Evolutionary conservation across 1,140 invertebrate genomes (phyloP), one percentile per base, ranked within the genome.

Genomic region (Leptinotarsa defecta): DNA sequence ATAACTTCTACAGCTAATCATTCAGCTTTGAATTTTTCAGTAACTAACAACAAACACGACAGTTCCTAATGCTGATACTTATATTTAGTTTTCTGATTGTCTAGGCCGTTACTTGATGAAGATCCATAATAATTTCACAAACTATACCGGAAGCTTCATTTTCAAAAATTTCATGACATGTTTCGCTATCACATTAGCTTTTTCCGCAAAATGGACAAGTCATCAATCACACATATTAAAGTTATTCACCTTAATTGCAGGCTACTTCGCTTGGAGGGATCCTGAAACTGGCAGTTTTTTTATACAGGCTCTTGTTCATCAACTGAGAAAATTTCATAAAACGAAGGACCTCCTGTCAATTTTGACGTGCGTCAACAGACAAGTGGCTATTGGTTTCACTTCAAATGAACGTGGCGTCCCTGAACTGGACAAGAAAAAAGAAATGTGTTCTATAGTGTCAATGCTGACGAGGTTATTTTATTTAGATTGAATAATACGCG

Each of bases 201-300:
- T 43, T 43, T 43, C 8, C 27, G 1, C 27, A 34, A 34, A 34
- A 34, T 27, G 6, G 3, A 3, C 27, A 27, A 27, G 27, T 6
- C 27, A 34, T 34, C 27, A 34, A 34, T 34, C 27, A 34, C 52
- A 57, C 5, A 57, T 57, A 57, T 17, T 13, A n/a, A 57, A 57
- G 6, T n/a, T 15, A 57, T 57, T 57, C n/a, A 13, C 13, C 3
- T 57, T n/a, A 5, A 57, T 57, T 57, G 71, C 68, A 94, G 94
- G 94, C 74, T 95, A 90, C 85, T 98, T 92, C 85, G 97, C 96
- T 0, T 99, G 96, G 96, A 89, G 96, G 74, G 98, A 98, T 83
- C 95, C 94, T 13, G 92, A 91, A 22, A 88, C 90, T 20, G 94
- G 95, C 4, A 97, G 96, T 1, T 98, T 96, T 96, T 98, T 98